phyloP scores from a whole-genome alignment of 2,888 invertebrate genomes.

The Acrobasis suavella region DNA sequence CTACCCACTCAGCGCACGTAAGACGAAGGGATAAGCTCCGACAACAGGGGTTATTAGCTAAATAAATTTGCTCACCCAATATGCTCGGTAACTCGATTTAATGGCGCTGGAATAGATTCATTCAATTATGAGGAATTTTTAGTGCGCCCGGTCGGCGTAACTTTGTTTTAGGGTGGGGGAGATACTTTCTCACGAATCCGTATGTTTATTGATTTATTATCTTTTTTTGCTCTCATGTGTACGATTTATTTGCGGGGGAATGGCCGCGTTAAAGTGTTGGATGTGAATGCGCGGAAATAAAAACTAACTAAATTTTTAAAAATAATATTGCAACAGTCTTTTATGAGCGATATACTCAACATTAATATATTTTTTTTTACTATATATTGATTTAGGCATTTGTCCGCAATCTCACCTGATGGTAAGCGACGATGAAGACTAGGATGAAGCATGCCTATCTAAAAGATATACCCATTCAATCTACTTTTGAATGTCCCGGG shows the following conservation, averaged over 20 bases:
- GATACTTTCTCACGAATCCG: conserved; percentile 72
- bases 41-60: conserved; percentile 76
- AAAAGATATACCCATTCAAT: too few species aligned
- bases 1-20: conserved; percentile 34
- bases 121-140: conserved; percentile 82
- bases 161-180: conserved; percentile 77
- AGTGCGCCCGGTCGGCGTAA: conserved; percentile 75
- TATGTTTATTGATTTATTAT: conserved; percentile 53
- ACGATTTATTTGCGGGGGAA: conserved; percentile 20
- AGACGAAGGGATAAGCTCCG: conserved; percentile 57
- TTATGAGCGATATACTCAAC: too few species aligned
- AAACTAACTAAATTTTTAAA: background rate
- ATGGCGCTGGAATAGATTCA: conserved; percentile 82
- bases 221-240: conserved; percentile 30
- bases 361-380: too few species aligned
- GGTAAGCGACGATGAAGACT: too few species aligned
- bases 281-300: conserved; percentile 4
- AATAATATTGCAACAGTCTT: background rate
- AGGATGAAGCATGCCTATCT: too few species aligned
- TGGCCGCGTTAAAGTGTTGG: conserved; percentile 9
- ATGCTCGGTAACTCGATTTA: conserved; percentile 82
- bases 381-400: too few species aligned
- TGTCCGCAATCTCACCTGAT: too few species aligned
- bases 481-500: too few species aligned
- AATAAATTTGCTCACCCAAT: conserved; percentile 82